Evolutionary conservation across 2,888 invertebrate species (phyloP).

Genomic region (Mystacides longicornis): DNA sequence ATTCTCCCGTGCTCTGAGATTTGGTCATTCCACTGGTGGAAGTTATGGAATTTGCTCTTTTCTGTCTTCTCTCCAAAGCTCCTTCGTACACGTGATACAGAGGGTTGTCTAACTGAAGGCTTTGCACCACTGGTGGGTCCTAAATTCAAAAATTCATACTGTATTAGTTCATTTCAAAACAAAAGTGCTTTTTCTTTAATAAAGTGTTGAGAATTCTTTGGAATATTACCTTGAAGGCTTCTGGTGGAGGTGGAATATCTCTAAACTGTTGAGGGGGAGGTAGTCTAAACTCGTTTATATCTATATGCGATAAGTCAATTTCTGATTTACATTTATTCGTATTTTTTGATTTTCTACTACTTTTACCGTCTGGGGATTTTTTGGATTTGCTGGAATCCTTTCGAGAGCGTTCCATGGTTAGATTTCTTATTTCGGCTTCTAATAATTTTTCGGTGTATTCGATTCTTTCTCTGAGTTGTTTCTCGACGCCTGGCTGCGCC

Average conservation of each 20-base stretch:
- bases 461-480: conserved; percentile 42
- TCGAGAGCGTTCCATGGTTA: conserved; percentile 40
- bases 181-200: not conserved
- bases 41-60: conserved; percentile 21
- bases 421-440: conserved; percentile 44
- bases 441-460: conserved; percentile 46
- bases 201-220: no score
- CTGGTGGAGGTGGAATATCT: conserved; percentile 71
- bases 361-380: conserved; percentile 15
- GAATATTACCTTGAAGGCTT: conserved; percentile 58
- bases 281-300: conserved; percentile 54
- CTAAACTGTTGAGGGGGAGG: conserved; percentile 81
- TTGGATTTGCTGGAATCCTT: conserved; percentile 34
- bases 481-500: conserved; percentile 25
- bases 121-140: conserved; percentile 45
- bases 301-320: conserved; percentile 48
- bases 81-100: conserved; percentile 77
- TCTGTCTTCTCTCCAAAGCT: conserved; percentile 27
- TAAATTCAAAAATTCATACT: conserved; percentile 27
- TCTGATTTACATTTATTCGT: conserved; percentile 52
- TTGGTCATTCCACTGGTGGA: conserved; percentile 36
- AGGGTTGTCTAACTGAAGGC: conserved; percentile 58
- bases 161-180: not conserved
- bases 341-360: conserved; percentile 27
- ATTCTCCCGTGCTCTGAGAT: conserved; percentile 51